Conservation (phyloP, 2,888 invertebrate genomes). For the Drosophila atroscutellata region DNA sequence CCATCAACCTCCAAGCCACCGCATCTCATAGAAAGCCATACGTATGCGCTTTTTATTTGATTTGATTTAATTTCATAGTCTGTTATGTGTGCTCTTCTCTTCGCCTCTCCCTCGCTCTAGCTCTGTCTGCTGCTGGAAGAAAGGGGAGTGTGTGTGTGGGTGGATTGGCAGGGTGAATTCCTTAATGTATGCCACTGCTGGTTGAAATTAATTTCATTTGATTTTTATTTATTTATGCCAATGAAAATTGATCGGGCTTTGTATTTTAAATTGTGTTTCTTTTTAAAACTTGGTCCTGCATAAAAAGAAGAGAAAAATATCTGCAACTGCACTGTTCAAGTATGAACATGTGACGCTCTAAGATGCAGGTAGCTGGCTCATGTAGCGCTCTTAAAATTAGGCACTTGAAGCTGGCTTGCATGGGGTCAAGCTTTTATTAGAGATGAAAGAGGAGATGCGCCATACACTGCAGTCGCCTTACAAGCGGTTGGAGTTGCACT, state of each 20-base stretch:
- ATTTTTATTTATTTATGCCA: constrained; percentile 76
- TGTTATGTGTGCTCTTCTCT: constrained; percentile 55
- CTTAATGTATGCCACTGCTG: constrained; percentile 31
- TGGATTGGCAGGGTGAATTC: neutral
- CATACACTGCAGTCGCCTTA: no score
- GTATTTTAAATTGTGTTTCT: neutral
- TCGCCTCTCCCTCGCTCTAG: neutral
- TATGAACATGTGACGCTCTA: no score
- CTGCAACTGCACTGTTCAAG: neutral
- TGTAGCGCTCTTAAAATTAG: no score
- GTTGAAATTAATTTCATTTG: constrained; percentile 75
- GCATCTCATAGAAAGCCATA: constrained; percentile 68
- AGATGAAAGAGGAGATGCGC: no score
- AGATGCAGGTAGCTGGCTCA: no score
- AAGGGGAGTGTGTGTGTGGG: neutral
- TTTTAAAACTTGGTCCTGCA: constrained; percentile 12
- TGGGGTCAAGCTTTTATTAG: no score
- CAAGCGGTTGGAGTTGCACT: no score
- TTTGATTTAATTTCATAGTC: constrained; percentile 79
- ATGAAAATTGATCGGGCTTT: constrained; percentile 40
- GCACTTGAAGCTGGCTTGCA: no score
- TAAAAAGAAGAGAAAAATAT: neutral
- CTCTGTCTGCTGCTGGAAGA: constrained; percentile 22
- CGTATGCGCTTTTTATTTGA: constrained; percentile 78
- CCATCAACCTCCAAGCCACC: neutral